Evolutionary conservation across 2,888 invertebrate genomes (phyloP), one percentile per base, ranked within the genome.

Genomic region (Cheilosia pagana): DNA sequence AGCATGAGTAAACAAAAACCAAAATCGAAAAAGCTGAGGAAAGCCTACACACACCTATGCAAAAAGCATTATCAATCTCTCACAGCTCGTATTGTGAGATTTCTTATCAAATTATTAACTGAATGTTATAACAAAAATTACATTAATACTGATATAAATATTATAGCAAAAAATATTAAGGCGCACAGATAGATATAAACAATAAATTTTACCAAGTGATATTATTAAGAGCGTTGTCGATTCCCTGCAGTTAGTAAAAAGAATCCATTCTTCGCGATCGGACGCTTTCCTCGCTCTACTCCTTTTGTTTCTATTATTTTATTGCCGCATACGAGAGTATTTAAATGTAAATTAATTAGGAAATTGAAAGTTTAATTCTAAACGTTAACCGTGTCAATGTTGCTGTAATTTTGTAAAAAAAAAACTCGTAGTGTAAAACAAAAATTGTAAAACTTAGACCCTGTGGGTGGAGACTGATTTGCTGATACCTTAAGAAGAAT

Each of bases 21-120:
- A 60, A 57, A 53, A 68, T 68, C 59, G n/a, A n/a, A 82, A 72
- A 67, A 19, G 50, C 21, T 31, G 23, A 74, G 78, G 68, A 53
- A 43, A 60, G 62, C 55, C 63, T 57, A 63, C 45, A 68, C 16
- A 12, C 23, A 35, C 50, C 10, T 50, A 50, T 52, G 68, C 79
- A 45, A 35, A 43, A 41, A 74, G 39, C 60, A 79, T 79, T 78
- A 79, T 79, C 72, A 79, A 74, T 79, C 63, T 79, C 63, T 41
- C 52, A 28, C 55, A 41, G 63, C 28, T 43, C 12, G n/a, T n/a
- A n/a, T 60, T 28, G 53, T 59, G 78, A 74, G 83, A 75, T 83
- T 83, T 75, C 83, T 83, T 83, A 83, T 83, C 83, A 83, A 83
- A 68, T 74, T 83, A 74, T 70, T 74, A 79, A 83, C 57, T 65